These are phyloP conservation scores for Pangasius krempfi DNA, from an alignment of 2,797 vertebrate species.

Conservation along the genomic window DNA sequence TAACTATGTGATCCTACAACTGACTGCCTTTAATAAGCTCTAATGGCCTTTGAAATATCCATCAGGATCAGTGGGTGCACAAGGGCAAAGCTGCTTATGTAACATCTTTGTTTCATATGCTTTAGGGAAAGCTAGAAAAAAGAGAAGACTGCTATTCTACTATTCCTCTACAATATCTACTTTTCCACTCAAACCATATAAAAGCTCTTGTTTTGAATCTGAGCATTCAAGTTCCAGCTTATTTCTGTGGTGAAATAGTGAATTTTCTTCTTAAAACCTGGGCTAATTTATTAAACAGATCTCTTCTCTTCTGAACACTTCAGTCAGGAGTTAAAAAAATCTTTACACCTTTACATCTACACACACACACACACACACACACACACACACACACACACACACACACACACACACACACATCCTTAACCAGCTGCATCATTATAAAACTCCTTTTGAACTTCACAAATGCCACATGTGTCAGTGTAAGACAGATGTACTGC, in stretches of 20 bases:
- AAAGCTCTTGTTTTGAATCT: background rate
- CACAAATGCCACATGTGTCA: constrained; percentile 81
- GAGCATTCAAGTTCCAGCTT: background rate
- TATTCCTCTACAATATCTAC: background rate
- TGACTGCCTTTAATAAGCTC: constrained; percentile 66
- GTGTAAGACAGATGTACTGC: constrained; percentile 80
- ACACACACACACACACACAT: constrained; percentile 10
- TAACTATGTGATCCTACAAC: constrained; percentile 63
- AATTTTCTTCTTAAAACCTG: background rate
- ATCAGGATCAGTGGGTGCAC: constrained; percentile 67
- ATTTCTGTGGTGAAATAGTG: background rate
- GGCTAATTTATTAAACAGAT: background rate
- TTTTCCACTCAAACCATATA: background rate
- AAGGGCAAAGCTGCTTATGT: constrained; percentile 32
- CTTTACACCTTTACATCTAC: constrained; percentile 5
- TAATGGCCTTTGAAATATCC: constrained; percentile 68
- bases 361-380: constrained; percentile 17
- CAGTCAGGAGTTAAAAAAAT: background rate
- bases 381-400: background rate
- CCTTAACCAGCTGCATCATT: constrained; percentile 75
- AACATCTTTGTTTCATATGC: constrained; percentile 22
- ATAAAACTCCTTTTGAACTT: constrained; percentile 81
- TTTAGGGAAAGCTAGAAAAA: background rate
- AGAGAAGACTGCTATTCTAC: background rate
- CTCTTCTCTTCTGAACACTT: background rate